A percentile compares a stretch with the other conserved stretches of the same genome.
phyloP scores from a whole-genome alignment of 2,797 vertebrate genomes.

The Girardinus metallicus region DNA sequence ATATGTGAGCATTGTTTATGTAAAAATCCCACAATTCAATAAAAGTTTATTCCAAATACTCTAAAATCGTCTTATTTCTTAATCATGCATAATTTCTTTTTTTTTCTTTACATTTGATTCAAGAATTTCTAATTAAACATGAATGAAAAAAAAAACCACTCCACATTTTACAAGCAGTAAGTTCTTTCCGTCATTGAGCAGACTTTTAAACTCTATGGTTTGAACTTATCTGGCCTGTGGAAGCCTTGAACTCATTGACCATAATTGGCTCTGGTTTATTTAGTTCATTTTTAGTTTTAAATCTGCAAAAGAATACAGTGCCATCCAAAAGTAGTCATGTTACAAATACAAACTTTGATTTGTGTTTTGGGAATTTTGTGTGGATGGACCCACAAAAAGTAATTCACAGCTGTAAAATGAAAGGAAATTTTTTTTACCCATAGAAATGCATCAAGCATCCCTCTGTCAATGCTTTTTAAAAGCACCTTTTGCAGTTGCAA shows the following conservation, averaged over 20 bases:
- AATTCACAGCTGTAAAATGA: not conserved
- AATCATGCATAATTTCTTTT: not conserved
- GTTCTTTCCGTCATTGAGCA: not conserved
- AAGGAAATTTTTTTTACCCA: not conserved
- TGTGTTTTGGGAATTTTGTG: not conserved
- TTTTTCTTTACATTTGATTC: constrained; percentile 18
- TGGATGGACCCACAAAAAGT: not conserved
- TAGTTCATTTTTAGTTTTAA: not conserved
- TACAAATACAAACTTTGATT: not conserved
- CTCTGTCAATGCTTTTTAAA: not conserved
- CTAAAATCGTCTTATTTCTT: constrained; percentile 1
- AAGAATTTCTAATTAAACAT: constrained; percentile 31
- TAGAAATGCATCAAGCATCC: not conserved
- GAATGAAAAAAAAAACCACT: not conserved
- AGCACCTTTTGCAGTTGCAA: not conserved
- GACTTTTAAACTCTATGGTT: constrained; percentile 7
- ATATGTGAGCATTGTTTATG: constrained; percentile 58
- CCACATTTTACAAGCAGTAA: constrained; percentile 21
- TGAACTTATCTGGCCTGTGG: constrained; percentile 43
- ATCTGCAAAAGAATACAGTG: not conserved
- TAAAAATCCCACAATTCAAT: constrained; percentile 58
- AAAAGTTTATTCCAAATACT: constrained; percentile 50
- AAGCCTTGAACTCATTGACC: constrained; percentile 15
- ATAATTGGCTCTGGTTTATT: not conserved
- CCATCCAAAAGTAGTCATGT: not conserved